Evolutionary conservation across 2,797 vertebrate species (phyloP), one percentile per base, ranked within the genome.

Genomic region (Rhynchotus rufescens): DNA sequence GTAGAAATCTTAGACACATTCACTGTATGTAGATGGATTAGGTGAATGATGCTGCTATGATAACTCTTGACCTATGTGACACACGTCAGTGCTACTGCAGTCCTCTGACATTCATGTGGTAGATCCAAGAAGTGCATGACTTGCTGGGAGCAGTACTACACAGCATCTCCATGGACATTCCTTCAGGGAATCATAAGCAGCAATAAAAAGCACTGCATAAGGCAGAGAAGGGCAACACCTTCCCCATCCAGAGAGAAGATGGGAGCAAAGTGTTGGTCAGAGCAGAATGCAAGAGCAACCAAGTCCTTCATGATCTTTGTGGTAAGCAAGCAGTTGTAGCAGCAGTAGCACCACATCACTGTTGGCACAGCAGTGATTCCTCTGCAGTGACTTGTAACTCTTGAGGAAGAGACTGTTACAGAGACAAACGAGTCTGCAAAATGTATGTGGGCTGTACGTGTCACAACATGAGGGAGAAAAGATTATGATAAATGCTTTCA

Each of bases 401-500:
- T 22, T 28, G 56, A 73, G 90, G 76, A 88, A 88, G 59, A 80
- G 73, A 60, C 66, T 90, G 84, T 91, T 95, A 80, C 0, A 16
- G 94, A 96, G 84, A 90, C 66, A 89, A 94, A 93, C 38, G 86
- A 93, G 73, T 82, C 89, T 93, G 72, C 66, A 90, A 88, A 96
- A 86, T 69, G 38, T 80, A 60, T 0, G 90, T 93, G 81, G 92
- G 93, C 81, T 92, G 73, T 85, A 81, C 84, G 76, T 92, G 92
- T 94, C 94, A 95, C 81, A 93, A 90, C 90, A 49, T 11, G 60
- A 92, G 81, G 76, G 73, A 96, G 86, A 91, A 91, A 32, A 75
- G 76, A 93, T 56, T 90, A 69, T 87, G 86, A 94, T 90, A 82
- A 90, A 83, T 0, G 9, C 66, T 90, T 81, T 85, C 56, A 83